Evolutionary conservation across 1,140 invertebrate species (phyloP).

Genomic region (Anadara kagoshimensis): DNA sequence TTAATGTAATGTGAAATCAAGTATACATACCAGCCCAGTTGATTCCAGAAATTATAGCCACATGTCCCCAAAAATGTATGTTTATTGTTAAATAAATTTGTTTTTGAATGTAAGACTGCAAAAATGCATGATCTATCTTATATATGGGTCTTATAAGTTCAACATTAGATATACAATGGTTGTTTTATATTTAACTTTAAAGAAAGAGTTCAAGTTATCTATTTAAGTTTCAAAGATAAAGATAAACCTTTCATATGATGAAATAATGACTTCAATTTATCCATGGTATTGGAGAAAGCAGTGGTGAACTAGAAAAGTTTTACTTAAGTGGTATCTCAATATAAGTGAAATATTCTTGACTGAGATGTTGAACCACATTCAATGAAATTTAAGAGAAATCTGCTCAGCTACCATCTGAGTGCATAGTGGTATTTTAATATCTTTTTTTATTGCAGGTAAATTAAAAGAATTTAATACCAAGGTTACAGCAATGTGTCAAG

Average conservation of each 20-base stretch:
- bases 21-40: too few species aligned
- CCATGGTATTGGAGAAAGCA: neutral
- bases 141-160: too few species aligned
- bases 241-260: neutral
- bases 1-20: too few species aligned
- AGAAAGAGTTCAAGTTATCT: too few species aligned
- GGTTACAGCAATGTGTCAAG: conserved; percentile 42
- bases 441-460: conserved; percentile 76
- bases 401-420: neutral
- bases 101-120: too few species aligned
- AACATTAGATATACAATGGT: too few species aligned
- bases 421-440: conserved; percentile 1
- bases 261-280: neutral
- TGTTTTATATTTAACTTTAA: too few species aligned
- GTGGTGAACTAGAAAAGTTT: neutral
- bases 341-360: neutral
- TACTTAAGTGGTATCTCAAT: neutral
- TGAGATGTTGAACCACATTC: neutral
- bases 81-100: too few species aligned
- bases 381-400: neutral
- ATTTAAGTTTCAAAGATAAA: too few species aligned
- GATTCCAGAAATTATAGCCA: too few species aligned
- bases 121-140: too few species aligned
- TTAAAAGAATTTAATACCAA: conserved; percentile 84
- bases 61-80: too few species aligned